A percentile compares a stretch with the other conserved stretches of the same genome.
These are phyloP conservation scores for Caranx melampygus DNA, from an alignment of 2,113 vertebrate genomes.

Conservation along the genomic window DNA sequence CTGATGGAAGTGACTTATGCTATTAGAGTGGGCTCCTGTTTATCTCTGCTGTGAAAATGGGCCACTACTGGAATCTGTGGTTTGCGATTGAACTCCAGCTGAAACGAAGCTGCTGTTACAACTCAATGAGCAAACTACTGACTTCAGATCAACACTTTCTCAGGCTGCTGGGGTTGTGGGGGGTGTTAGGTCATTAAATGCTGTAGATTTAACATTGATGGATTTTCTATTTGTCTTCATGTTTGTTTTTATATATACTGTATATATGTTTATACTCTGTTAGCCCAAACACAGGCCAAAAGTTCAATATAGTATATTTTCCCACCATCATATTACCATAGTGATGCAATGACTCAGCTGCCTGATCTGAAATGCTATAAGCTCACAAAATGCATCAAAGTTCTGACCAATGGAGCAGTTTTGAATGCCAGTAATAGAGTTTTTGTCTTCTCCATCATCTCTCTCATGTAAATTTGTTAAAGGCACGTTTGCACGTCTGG, in stretches of 20 bases:
- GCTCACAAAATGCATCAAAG: neutral
- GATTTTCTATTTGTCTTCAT: neutral
- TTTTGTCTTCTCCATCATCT: neutral
- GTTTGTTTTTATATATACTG: neutral
- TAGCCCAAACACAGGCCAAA: neutral
- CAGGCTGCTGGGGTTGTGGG: neutral
- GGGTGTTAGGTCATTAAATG: neutral
- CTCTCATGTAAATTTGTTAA: constrained; percentile 8
- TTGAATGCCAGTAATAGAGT: neutral
- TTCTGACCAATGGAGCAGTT: neutral
- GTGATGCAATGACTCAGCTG: neutral
- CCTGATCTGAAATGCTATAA: neutral
- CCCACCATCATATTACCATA: neutral
- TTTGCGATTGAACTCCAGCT: neutral
- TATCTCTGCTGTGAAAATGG: neutral
- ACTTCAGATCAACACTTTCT: neutral
- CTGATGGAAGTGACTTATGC: constrained; percentile 11
- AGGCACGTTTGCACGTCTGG: constrained; percentile 14
- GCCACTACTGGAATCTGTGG: neutral
- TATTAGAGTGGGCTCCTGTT: constrained; percentile 13
- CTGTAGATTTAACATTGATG: constrained; percentile 1
- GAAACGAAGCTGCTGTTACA: constrained; percentile 4
- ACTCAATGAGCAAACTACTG: constrained; percentile 1
- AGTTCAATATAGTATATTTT: neutral
- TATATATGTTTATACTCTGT: no score